Evolutionary conservation across 2,113 vertebrate species (phyloP).

Genomic region (Corythornis madagascariensis): DNA sequence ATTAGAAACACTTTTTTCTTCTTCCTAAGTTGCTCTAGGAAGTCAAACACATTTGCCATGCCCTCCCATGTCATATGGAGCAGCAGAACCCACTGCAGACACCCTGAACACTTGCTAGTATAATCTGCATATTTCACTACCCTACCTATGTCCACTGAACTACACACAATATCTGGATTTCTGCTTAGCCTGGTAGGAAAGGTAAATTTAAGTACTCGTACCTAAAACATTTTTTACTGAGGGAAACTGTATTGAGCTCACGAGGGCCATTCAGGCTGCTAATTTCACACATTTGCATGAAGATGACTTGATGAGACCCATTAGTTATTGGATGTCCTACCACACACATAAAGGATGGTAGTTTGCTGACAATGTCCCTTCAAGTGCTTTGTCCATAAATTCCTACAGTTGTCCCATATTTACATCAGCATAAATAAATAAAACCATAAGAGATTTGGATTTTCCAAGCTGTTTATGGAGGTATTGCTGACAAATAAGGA

Average conservation of each 20-base stretch:
- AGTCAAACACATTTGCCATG: neutral
- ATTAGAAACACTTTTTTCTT: neutral
- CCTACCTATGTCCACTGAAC: neutral
- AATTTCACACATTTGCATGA: neutral
- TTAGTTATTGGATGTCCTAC: neutral
- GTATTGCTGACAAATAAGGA: neutral
- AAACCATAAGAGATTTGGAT: neutral
- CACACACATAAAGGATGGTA: neutral
- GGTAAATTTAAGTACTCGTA: neutral
- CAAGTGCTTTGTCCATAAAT: neutral
- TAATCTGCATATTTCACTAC: neutral
- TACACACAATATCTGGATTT: neutral
- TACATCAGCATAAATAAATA: conserved; percentile 7
- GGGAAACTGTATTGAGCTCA: neutral
- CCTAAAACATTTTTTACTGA: neutral
- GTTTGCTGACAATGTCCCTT: neutral
- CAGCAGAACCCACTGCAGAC: neutral
- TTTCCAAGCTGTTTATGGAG: neutral
- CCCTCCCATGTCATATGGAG: neutral
- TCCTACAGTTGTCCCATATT: neutral
- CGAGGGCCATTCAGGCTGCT: neutral
- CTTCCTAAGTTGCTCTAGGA: neutral
- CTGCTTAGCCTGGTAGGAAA: neutral
- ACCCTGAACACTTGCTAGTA: neutral
- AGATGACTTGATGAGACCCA: neutral